phyloP scores from a whole-genome alignment of 2,113 vertebrate genomes.

The Catharus fuscescens region DNA sequence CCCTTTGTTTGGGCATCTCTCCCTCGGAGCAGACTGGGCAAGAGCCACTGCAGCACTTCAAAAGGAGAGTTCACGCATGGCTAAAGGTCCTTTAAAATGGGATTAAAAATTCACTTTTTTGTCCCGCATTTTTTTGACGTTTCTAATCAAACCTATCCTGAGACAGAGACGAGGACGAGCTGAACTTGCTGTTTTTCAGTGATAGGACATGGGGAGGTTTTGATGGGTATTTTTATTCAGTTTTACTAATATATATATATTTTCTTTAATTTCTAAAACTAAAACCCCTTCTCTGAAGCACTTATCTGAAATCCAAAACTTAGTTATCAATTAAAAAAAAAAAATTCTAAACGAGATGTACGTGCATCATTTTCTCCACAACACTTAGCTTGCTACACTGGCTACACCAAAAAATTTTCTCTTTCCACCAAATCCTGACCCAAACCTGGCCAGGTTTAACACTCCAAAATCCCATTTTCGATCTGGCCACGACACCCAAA shows the following conservation, averaged over 20 bases:
- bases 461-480: rapidly evolving
- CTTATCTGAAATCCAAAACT: background rate
- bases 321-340: background rate
- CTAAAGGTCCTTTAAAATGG: conserved; percentile 30
- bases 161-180: background rate
- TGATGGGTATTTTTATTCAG: background rate
- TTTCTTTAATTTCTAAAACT: background rate
- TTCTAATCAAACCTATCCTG: conserved; percentile 38
- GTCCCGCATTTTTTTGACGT: background rate
- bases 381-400: rapidly evolving
- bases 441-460: background rate
- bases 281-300: background rate
- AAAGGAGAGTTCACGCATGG: conserved; percentile 23
- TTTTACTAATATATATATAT: too few species aligned
- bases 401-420: rapidly evolving
- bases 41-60: background rate
- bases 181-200: rapidly evolving
- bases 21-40: background rate
- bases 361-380: background rate
- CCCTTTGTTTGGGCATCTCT: background rate
- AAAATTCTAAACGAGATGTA: background rate
- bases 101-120: conserved; percentile 44
- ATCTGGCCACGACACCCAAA: rapidly evolving
- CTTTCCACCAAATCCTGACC: background rate
- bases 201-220: background rate